A percentile compares a stretch with the other conserved stretches of the same genome.
These are phyloP conservation scores for Entomobrya proxima DNA, from an alignment of 2,888 invertebrate species.

Conservation along the genomic window DNA sequence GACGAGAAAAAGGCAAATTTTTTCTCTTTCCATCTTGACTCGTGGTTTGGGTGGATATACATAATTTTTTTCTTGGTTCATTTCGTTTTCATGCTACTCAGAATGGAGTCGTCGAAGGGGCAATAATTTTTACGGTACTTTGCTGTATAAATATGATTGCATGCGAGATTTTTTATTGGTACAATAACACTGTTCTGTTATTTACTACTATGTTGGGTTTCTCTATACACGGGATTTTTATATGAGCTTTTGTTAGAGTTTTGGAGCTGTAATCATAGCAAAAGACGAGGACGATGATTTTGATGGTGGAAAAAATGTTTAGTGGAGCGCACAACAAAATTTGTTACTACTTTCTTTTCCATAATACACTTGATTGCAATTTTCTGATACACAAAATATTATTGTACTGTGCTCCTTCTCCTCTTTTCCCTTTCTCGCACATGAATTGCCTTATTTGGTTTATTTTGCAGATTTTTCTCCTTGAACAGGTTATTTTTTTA, in stretches of 20 bases:
- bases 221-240: background rate
- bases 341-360: background rate
- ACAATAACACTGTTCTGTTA: conserved; percentile 4
- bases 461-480: background rate
- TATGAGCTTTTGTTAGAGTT: background rate
- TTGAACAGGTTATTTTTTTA: background rate
- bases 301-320: background rate
- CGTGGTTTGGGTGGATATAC: background rate
- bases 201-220: background rate
- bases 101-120: background rate
- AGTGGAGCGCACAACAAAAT: background rate
- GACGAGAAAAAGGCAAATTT: no score
- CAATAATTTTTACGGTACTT: conserved; percentile 13
- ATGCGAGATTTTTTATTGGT: conserved; percentile 12
- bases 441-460: background rate
- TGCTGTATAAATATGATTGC: conserved; percentile 15
- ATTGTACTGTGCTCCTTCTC: background rate
- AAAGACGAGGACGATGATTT: background rate
- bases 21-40: background rate
- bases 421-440: background rate
- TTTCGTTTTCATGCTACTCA: background rate
- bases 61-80: background rate
- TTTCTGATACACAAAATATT: conserved; percentile 23
- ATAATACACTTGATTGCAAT: conserved; percentile 3
- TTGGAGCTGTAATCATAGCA: background rate